phyloP scores from a whole-genome alignment of 23 tunicate genomes.

The Clavelina lepadiformis region DNA sequence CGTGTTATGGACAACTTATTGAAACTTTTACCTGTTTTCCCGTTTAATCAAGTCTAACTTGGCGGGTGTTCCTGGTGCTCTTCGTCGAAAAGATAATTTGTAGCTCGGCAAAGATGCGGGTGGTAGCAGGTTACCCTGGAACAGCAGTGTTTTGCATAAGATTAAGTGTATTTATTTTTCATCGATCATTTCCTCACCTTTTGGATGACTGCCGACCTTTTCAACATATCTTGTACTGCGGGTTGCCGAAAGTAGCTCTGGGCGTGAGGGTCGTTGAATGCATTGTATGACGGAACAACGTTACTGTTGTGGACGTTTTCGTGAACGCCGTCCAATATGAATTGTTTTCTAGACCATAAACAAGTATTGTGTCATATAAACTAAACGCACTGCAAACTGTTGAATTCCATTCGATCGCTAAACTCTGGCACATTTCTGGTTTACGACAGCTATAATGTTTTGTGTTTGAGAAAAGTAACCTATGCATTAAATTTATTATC shows the following conservation, averaged over 20 bases:
- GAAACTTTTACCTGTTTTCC: constrained; percentile 35
- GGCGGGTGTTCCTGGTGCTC: constrained; percentile 35
- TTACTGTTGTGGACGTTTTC: constrained; percentile 38
- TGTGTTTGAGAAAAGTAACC: too few relatives aligned
- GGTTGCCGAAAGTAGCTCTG: constrained; percentile 67
- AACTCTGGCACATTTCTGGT: too few relatives aligned
- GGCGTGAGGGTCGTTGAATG: constrained; percentile 60
- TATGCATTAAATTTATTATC: too few relatives aligned
- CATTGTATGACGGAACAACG: constrained; percentile 75
- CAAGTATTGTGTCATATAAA: too few relatives aligned
- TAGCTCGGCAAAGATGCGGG: constrained; percentile 13
- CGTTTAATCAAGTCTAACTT: constrained; percentile 8
- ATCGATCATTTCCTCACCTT: constrained; percentile 16
- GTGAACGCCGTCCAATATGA: constrained; percentile 65
- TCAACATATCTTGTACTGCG: constrained; percentile 64
- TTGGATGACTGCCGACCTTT: constrained; percentile 21
- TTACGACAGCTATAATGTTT: too few relatives aligned
- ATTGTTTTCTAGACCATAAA: too few relatives aligned
- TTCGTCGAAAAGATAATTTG: constrained; percentile 32
- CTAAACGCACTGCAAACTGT: too few relatives aligned
- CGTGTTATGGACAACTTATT: too few relatives aligned
- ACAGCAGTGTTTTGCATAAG: too few relatives aligned
- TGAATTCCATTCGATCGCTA: too few relatives aligned
- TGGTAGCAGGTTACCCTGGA: constrained; percentile 9
- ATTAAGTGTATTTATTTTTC: too few relatives aligned